Evolutionary conservation across 2,113 vertebrate genomes (phyloP).

Genomic region (Corythornis madagascariensis): DNA sequence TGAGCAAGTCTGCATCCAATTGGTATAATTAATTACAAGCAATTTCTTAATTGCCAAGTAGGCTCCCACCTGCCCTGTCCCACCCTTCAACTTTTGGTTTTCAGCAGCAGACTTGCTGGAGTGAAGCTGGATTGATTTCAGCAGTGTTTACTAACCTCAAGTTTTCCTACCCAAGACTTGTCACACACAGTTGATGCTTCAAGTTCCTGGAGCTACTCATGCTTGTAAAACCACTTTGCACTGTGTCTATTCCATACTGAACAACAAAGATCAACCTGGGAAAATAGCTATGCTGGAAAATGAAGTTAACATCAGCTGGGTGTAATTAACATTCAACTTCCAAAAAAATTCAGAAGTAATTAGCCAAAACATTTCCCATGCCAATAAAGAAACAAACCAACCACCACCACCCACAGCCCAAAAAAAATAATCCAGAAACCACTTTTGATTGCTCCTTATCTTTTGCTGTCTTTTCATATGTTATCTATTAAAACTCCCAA

Average conservation of each 20-base stretch:
- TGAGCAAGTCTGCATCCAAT: background rate
- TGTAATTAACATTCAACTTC: background rate
- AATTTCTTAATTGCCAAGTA: background rate
- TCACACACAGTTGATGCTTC: slow-evolving; percentile 33
- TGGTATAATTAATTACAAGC: background rate
- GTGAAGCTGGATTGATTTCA: background rate
- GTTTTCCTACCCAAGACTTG: slow-evolving; percentile 11
- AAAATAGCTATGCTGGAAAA: slow-evolving; percentile 41
- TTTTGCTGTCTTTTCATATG: slow-evolving; percentile 13
- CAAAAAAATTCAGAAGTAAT: background rate
- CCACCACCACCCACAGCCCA: background rate
- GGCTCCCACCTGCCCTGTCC: background rate
- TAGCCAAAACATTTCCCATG: background rate
- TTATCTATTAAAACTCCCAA: slow-evolving; percentile 1
- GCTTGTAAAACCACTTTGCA: slow-evolving; percentile 50
- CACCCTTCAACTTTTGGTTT: background rate
- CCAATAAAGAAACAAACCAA: background rate
- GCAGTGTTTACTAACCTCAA: background rate
- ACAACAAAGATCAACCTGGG: background rate
- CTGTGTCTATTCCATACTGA: background rate
- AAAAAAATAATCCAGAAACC: background rate
- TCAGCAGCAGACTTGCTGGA: background rate
- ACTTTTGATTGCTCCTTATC: background rate
- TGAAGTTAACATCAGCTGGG: background rate
- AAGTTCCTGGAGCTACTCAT: slow-evolving; percentile 23